Evolutionary conservation across 1,140 invertebrate genomes (phyloP).

Genomic region (Euglossa dilemma): DNA sequence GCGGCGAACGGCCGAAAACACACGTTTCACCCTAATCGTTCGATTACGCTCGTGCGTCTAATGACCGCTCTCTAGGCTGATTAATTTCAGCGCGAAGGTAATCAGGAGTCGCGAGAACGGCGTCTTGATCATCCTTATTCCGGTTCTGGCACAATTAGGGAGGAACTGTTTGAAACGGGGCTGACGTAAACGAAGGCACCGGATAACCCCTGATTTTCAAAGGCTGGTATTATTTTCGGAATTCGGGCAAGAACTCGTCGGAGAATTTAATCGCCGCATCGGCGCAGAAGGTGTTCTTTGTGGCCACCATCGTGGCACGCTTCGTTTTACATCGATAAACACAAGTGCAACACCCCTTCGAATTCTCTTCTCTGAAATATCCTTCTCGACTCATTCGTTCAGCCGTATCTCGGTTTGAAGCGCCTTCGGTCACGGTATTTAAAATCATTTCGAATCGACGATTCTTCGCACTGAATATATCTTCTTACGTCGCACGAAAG

Average conservation of each 20-base stretch:
- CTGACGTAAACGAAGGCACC: slow-evolving; percentile 44
- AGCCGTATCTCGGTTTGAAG: too few species aligned
- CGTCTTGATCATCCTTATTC: slow-evolving; percentile 26
- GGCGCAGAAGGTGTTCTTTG: background rate
- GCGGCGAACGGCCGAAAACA: background rate
- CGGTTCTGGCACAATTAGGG: slow-evolving; percentile 39
- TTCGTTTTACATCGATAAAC: slow-evolving; percentile 1
- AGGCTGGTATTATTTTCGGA: slow-evolving; percentile 57
- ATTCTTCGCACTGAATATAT: too few species aligned
- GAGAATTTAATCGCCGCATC: slow-evolving; percentile 47
- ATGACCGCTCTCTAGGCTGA: background rate
- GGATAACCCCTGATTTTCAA: slow-evolving; percentile 62
- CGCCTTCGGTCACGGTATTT: too few species aligned
- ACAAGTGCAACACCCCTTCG: too few species aligned
- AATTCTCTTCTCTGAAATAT: too few species aligned
- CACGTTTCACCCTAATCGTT: background rate
- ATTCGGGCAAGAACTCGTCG: slow-evolving; percentile 53
- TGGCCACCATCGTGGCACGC: background rate
- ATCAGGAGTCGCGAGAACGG: slow-evolving; percentile 14
- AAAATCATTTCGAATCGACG: too few species aligned
- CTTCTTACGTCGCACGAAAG: too few species aligned
- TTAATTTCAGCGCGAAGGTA: slow-evolving; percentile 35
- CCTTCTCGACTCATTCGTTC: too few species aligned
- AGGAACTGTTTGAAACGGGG: slow-evolving; percentile 42
- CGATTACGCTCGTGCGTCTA: background rate